phyloP scores from a whole-genome alignment of 2,797 vertebrate genomes.

The Muraenolepis orangiensis region DNA sequence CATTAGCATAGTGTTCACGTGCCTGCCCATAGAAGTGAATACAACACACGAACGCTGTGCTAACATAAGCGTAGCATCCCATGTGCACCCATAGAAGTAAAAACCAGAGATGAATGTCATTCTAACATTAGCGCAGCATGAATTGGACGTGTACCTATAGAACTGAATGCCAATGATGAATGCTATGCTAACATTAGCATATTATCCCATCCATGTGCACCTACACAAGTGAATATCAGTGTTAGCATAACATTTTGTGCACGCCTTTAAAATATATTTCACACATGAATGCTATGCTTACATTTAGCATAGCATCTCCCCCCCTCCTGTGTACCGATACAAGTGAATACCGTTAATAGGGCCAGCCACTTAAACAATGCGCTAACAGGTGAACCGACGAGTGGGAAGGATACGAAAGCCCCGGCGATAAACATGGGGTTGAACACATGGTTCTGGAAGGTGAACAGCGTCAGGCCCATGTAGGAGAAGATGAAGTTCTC shows the following conservation, averaged over 20 bases:
- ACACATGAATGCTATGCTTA: not conserved
- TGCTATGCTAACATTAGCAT: not conserved
- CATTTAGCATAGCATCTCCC: too few species aligned
- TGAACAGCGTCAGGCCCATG: conserved; percentile 96
- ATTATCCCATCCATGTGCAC: too few species aligned
- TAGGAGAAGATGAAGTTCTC: conserved; percentile 99
- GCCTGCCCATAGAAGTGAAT: not conserved
- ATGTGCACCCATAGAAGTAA: not conserved
- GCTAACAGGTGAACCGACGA: not conserved
- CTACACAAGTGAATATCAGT: not conserved
- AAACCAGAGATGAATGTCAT: not conserved
- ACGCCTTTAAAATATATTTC: too few species aligned
- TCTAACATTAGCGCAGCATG: not conserved
- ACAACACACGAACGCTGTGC: not conserved
- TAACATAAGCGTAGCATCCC: not conserved
- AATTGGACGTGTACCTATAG: not conserved
- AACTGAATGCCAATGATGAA: not conserved
- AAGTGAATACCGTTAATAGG: not conserved
- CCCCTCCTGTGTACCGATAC: too few species aligned
- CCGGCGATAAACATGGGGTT: conserved; percentile 91
- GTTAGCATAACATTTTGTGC: too few species aligned
- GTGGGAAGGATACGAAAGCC: conserved; percentile 91
- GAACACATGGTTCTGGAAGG: conserved; percentile 94
- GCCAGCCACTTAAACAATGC: too few species aligned
- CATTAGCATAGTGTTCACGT: not conserved